These are phyloP conservation scores for Pedionomus torquatus DNA, from an alignment of 2,113 vertebrate species.

Conservation along the genomic window DNA sequence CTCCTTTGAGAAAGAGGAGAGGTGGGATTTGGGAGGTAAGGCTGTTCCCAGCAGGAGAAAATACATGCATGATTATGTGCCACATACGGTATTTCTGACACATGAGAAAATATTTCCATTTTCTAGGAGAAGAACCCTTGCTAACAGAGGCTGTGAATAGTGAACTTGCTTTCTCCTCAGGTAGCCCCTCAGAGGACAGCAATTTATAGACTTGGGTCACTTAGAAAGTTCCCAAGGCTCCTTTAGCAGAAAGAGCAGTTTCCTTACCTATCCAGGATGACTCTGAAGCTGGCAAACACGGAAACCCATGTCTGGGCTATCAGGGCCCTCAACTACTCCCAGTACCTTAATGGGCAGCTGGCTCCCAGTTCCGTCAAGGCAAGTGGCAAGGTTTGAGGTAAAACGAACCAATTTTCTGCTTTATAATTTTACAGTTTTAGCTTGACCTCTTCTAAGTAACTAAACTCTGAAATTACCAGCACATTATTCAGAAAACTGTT, in stretches of 20 bases:
- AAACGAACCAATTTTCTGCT: too few relatives aligned
- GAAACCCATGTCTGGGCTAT: neutral
- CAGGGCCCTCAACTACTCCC: neutral
- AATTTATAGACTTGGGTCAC: accelerated
- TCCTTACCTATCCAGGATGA: neutral
- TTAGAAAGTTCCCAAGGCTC: neutral
- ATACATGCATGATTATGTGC: neutral
- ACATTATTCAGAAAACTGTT: too few relatives aligned
- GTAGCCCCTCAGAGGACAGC: neutral
- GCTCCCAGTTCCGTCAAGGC: neutral
- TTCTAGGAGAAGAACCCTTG: neutral
- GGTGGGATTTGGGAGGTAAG: neutral
- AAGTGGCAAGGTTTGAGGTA: too few relatives aligned
- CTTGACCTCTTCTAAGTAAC: too few relatives aligned
- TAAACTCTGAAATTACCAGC: too few relatives aligned
- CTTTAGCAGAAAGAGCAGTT: neutral
- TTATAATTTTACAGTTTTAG: too few relatives aligned
- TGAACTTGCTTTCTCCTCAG: neutral
- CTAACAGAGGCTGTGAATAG: neutral
- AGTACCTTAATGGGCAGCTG: neutral
- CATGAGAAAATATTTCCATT: neutral
- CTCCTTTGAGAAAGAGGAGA: neutral
- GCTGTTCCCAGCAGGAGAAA: neutral
- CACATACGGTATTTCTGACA: neutral
- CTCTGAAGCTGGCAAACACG: neutral